A percentile compares a stretch with the other conserved stretches of the same genome.
These are phyloP conservation scores for Cotesia vestalis DNA, from an alignment of 1,140 invertebrate genomes.

Conservation along the genomic window DNA sequence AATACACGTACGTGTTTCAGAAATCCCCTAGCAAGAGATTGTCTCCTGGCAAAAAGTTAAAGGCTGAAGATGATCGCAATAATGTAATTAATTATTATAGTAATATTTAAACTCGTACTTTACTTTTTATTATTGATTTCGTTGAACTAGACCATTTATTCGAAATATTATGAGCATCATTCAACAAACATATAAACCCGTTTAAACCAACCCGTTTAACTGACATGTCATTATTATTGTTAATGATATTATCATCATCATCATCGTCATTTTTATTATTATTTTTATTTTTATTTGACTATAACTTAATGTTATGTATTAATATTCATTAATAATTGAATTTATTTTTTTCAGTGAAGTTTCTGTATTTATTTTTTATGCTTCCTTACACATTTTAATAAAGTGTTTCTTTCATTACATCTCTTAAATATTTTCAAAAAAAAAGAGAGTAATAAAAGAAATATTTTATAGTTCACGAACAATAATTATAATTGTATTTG, in stretches of 20 bases:
- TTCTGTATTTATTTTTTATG: too few relatives aligned
- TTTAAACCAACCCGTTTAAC: background rate
- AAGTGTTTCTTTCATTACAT: background rate
- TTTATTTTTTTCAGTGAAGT: slow-evolving; percentile 9
- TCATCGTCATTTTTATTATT: too few relatives aligned
- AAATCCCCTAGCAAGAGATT: slow-evolving; percentile 63
- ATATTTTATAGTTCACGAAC: background rate
- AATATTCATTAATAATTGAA: slow-evolving; percentile 18
- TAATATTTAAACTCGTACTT: slow-evolving; percentile 37
- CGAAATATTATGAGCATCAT: slow-evolving; percentile 1
- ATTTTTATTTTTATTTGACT: background rate
- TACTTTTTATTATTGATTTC: slow-evolving; percentile 46
- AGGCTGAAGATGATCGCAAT: slow-evolving; percentile 62
- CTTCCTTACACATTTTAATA: too few relatives aligned
- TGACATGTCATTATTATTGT: slow-evolving; percentile 5
- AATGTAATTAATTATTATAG: slow-evolving; percentile 63
- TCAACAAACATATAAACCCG: background rate
- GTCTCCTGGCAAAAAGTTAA: slow-evolving; percentile 61
- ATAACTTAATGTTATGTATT: background rate
- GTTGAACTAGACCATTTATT: slow-evolving; percentile 1
- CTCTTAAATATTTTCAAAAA: background rate
- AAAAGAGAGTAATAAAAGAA: slow-evolving; percentile 8
- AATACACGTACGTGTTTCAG: slow-evolving; percentile 63
- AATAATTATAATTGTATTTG: too few relatives aligned
- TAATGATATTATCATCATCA: too few relatives aligned